These are phyloP conservation scores for Pygoscelis adeliae DNA, from an alignment of 2,113 vertebrate species.

Conservation along the genomic window DNA sequence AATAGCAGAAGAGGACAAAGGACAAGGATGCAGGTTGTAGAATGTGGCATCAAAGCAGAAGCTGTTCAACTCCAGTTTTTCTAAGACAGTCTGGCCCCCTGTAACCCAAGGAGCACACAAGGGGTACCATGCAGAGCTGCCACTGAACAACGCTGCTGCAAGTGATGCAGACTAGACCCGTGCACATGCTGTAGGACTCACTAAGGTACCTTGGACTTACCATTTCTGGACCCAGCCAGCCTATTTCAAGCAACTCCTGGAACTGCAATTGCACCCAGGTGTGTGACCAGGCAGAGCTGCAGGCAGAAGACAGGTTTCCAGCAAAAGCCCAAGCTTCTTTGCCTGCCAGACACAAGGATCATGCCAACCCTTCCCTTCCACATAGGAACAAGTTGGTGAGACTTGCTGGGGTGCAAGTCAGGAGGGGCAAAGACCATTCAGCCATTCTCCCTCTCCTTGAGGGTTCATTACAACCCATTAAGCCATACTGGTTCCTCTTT, in stretches of 20 bases:
- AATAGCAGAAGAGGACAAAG: slow-evolving; percentile 12
- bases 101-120: not conserved
- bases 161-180: accelerated
- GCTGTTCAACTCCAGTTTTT: not conserved
- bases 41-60: not conserved
- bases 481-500: not conserved
- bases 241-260: not conserved
- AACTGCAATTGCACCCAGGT: not conserved
- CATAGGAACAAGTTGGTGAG: not conserved
- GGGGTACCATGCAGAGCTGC: not conserved
- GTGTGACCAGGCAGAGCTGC: not conserved
- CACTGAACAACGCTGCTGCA: not conserved
- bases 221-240: not conserved
- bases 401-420: not conserved
- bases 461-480: not conserved
- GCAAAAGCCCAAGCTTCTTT: not conserved
- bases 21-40: not conserved
- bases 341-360: not conserved
- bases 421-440: not conserved
- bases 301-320: not conserved
- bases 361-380: not conserved
- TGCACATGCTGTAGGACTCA: not conserved
- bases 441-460: not conserved
- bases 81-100: not conserved
- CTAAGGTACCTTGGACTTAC: not conserved